phyloP scores from a whole-genome alignment of 2,797 vertebrate species.

The Micromesistius poutassou region DNA sequence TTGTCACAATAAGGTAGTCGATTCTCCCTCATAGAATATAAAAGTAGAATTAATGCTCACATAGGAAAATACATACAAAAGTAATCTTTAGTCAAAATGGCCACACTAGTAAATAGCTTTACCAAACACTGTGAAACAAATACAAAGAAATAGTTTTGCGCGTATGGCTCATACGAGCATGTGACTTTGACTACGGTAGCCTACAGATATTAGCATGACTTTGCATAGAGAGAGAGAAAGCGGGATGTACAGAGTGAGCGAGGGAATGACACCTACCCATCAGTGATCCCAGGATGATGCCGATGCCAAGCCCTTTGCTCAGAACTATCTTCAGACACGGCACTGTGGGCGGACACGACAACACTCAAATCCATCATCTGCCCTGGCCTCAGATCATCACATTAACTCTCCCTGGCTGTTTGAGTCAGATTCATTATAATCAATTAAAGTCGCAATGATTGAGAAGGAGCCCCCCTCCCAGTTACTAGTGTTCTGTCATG shows the following conservation, averaged over 20 bases:
- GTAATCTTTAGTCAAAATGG: too few relatives aligned
- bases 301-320: constrained; percentile 85
- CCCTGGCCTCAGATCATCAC: too few relatives aligned
- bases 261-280: constrained; percentile 71
- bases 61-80: background rate
- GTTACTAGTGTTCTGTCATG: too few relatives aligned
- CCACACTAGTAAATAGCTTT: too few relatives aligned
- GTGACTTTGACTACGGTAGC: background rate
- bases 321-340: constrained; percentile 85
- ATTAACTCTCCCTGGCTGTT: too few relatives aligned
- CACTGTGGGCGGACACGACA: constrained; percentile 58
- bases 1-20: too few relatives aligned
- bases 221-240: background rate
- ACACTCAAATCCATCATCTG: background rate
- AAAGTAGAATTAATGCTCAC: background rate
- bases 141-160: background rate
- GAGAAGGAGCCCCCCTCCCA: too few relatives aligned
- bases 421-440: too few relatives aligned
- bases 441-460: too few relatives aligned
- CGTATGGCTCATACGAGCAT: too few relatives aligned
- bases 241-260: background rate
- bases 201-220: background rate
- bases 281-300: constrained; percentile 86
- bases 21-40: too few relatives aligned
- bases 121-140: too few relatives aligned